A percentile compares a stretch with the other conserved stretches of the same genome.
These are phyloP conservation scores for Abrostola tripartita DNA, from an alignment of 2,888 invertebrate genomes.

Conservation along the genomic window DNA sequence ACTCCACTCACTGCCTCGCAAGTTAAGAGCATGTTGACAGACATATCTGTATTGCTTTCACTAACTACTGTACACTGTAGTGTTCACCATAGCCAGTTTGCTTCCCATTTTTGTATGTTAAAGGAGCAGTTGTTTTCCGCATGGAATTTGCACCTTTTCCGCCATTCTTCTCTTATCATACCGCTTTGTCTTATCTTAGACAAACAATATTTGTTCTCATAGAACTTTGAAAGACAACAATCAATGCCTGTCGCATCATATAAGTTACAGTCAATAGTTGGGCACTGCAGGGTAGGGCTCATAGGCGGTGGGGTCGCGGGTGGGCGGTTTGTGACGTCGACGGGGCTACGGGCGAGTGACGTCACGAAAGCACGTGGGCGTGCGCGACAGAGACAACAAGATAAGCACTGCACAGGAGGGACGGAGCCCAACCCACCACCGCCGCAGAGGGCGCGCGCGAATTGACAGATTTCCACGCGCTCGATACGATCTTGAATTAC, in stretches of 20 bases:
- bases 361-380: constrained; percentile 85
- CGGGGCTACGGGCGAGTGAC: constrained; percentile 74
- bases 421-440: constrained; percentile 57
- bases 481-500: constrained; percentile 84
- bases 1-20: constrained; percentile 16
- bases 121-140: background rate
- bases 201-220: constrained; percentile 17
- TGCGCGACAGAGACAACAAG: constrained; percentile 72
- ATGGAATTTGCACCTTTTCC: constrained; percentile 4
- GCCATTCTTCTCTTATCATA: constrained; percentile 9
- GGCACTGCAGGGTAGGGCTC: constrained; percentile 48
- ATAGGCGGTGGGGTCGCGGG: constrained; percentile 41
- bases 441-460: constrained; percentile 77
- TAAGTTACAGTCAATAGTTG: constrained; percentile 15
- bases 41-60: constrained; percentile 7
- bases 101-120: background rate
- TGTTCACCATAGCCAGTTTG: background rate
- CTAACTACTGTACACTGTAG: background rate
- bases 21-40: constrained; percentile 15
- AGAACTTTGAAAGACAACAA: constrained; percentile 28
- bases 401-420: constrained; percentile 59
- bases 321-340: constrained; percentile 78
- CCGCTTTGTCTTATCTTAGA: constrained; percentile 24
- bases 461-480: constrained; percentile 82
- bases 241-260: constrained; percentile 20